phyloP scores from a whole-genome alignment of 2,797 vertebrate species.

The Iguana delicatissima region DNA sequence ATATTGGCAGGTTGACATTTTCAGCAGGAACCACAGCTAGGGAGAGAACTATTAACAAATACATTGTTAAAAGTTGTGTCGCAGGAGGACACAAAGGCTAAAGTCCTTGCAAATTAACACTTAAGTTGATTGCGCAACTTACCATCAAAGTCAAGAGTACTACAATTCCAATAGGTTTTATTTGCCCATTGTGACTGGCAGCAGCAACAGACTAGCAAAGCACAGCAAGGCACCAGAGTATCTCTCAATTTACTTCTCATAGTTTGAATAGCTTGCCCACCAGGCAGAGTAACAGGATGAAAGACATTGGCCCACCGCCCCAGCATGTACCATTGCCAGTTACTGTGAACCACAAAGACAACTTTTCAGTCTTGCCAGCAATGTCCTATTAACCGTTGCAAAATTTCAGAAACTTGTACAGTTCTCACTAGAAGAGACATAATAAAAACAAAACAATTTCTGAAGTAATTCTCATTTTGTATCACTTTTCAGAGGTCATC shows the following conservation, averaged over 20 bases:
- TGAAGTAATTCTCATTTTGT: background rate
- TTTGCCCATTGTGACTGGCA: slow-evolving; percentile 57
- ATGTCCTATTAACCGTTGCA: background rate
- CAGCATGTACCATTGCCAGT: background rate
- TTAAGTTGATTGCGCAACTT: slow-evolving; percentile 44
- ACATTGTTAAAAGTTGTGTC: background rate
- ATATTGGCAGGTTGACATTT: background rate
- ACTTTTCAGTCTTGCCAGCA: background rate
- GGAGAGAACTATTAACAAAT: background rate
- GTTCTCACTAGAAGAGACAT: background rate
- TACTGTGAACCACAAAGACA: background rate
- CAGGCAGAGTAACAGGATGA: slow-evolving; percentile 1
- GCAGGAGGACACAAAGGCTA: background rate
- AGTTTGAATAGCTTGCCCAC: background rate
- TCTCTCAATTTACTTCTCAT: background rate
- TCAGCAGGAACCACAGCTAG: slow-evolving; percentile 16
- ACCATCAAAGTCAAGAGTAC: slow-evolving; percentile 13
- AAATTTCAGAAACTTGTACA: slow-evolving; percentile 1
- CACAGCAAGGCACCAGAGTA: slow-evolving; percentile 1
- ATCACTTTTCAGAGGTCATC: background rate
- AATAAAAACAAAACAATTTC: background rate
- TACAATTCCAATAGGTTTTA: accelerated
- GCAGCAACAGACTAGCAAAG: slow-evolving; percentile 59
- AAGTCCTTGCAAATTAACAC: slow-evolving; percentile 58
- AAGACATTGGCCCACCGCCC: background rate